These are phyloP conservation scores for Myotis davidii DNA, from an alignment of 2,113 vertebrate species.

Conservation along the genomic window DNA sequence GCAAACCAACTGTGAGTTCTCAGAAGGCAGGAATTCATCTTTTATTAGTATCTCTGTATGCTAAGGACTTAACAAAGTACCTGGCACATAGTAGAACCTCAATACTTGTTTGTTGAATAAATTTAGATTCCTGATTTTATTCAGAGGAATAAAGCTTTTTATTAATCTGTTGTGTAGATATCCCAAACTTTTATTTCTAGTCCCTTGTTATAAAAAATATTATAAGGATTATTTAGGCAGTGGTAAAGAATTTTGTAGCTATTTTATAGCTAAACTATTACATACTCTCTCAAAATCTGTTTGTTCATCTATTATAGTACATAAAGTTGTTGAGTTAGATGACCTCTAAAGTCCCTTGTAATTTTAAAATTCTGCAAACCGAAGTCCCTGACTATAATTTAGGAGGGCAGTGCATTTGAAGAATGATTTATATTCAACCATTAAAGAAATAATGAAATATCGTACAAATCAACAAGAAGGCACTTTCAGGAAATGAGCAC, in stretches of 20 bases:
- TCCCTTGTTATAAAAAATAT: not conserved
- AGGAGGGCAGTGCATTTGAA: not conserved
- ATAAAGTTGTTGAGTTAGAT: conserved; percentile 32
- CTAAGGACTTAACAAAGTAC: not conserved
- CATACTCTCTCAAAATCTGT: not conserved
- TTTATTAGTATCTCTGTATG: not conserved
- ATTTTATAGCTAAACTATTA: not conserved
- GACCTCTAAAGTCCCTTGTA: not conserved
- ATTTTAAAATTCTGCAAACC: conserved; percentile 50
- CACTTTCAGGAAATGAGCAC: conserved; percentile 27
- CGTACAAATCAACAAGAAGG: conserved; percentile 47
- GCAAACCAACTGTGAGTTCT: not conserved
- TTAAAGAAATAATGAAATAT: conserved; percentile 50
- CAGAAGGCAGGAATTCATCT: not conserved
- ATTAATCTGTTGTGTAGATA: not conserved
- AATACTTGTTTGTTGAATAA: not conserved
- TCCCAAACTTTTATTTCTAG: not conserved
- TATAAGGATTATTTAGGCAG: not conserved
- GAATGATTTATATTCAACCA: conserved; percentile 39
- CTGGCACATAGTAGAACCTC: not conserved
- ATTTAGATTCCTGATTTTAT: not conserved
- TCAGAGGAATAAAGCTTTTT: not conserved
- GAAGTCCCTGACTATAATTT: conserved; percentile 12
- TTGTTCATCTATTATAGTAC: conserved; percentile 6
- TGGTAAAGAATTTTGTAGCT: not conserved